phyloP scores from a whole-genome alignment of 2,797 vertebrate genomes.

The Melanotaenia nigrans region DNA sequence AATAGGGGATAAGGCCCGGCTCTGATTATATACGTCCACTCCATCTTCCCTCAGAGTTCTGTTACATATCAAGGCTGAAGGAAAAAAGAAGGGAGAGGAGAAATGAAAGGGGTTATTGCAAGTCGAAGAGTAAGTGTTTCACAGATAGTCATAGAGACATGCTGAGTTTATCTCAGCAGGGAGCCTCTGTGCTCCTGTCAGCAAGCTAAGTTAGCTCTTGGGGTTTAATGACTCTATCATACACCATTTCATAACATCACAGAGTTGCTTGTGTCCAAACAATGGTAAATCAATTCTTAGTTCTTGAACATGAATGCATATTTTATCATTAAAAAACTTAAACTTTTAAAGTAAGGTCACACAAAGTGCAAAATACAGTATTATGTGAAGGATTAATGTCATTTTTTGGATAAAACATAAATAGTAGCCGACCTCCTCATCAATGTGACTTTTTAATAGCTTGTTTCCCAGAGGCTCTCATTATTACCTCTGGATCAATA shows the following conservation, averaged over 20 bases:
- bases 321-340: neutral
- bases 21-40: slow-evolving; percentile 70
- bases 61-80: slow-evolving; percentile 69
- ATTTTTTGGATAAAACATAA: slow-evolving; percentile 9
- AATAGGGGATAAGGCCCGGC: slow-evolving; percentile 50
- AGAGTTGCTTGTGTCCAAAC: slow-evolving; percentile 14
- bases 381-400: neutral
- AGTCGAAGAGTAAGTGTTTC: slow-evolving; percentile 74
- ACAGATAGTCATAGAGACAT: slow-evolving; percentile 69
- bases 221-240: slow-evolving; percentile 69
- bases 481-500: slow-evolving; percentile 73
- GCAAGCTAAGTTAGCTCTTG: slow-evolving; percentile 65
- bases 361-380: neutral
- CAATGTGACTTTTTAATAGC: slow-evolving; percentile 66
- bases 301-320: neutral
- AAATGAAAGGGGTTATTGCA: slow-evolving; percentile 59
- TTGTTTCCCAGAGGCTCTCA: slow-evolving; percentile 52
- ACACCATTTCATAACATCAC: slow-evolving; percentile 35
- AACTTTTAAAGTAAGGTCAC: neutral
- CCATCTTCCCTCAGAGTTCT: slow-evolving; percentile 70
- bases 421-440: slow-evolving; percentile 21
- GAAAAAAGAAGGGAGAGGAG: slow-evolving; percentile 43
- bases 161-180: slow-evolving; percentile 71
- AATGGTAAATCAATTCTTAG: slow-evolving; percentile 1
- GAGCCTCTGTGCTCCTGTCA: slow-evolving; percentile 64